Percentiles rank a stretch among this genome's conserved stretches.
Conservation (phyloP, 2,888 invertebrate genomes). For the Sphinx pinastri region DNA sequence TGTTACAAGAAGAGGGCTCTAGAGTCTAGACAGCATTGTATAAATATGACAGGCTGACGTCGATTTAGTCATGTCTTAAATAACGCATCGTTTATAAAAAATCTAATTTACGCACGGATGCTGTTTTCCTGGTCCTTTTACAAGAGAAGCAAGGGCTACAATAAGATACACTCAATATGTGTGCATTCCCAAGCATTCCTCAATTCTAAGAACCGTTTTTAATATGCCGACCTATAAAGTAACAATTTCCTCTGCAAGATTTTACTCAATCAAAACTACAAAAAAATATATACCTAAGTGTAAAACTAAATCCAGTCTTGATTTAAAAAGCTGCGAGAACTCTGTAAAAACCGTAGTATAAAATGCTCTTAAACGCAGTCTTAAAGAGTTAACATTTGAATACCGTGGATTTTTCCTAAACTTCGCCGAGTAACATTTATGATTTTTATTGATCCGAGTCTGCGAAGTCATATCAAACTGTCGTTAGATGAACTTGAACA, state of each 20-base stretch:
- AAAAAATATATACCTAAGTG: background rate
- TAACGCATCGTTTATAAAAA: too few species aligned
- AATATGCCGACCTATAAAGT: too few species aligned
- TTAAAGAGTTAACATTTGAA: background rate
- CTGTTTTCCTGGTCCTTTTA: too few species aligned
- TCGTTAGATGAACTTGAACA: slow-evolving; percentile 12
- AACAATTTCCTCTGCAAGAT: too few species aligned
- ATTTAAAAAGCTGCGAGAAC: background rate
- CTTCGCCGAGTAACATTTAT: background rate
- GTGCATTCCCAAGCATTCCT: too few species aligned
- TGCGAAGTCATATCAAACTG: slow-evolving; percentile 5
- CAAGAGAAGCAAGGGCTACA: too few species aligned
- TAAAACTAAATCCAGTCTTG: background rate
- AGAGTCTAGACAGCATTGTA: too few species aligned
- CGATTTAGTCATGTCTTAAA: background rate
- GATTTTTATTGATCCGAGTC: background rate
- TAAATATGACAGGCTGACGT: too few species aligned
- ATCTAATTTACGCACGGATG: too few species aligned
- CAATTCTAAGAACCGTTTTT: too few species aligned
- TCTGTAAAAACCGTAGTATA: background rate
- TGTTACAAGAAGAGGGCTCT: too few species aligned
- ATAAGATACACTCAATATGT: too few species aligned
- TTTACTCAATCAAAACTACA: background rate
- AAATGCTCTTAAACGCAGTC: background rate
- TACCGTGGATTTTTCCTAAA: background rate